Base-by-base conservation (phyloP, 2,797 vertebrate genomes). In the Cossypha heuglini region DNA sequence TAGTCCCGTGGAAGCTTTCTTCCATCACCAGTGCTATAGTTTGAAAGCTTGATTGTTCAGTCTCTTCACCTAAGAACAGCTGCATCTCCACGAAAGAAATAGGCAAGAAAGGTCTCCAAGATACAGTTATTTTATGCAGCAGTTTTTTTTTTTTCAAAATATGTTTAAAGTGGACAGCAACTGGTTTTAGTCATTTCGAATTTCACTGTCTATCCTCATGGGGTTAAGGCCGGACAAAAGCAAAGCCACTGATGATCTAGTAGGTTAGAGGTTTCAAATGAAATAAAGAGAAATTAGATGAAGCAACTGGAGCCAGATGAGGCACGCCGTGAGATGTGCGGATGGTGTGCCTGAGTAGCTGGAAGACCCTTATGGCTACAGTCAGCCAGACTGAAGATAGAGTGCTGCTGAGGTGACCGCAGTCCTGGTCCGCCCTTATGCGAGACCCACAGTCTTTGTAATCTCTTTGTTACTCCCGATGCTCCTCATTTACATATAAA, bases 1-100 rank as follows among this genome's bases (percentile, higher is more conserved):
- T 57, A 38, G 24, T 69, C 37, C 28, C 45, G 16, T 21, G 29
- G 37, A 76, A 57, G 55, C 24, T 38, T 67, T 69, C 43, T 66
- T 51, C 28, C 45, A 26, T 77, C 11, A 28, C 13, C 11, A n/a
- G 0, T 0, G 1, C 48, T 59, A 1, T 26, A 46, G 31, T 62
- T 79, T 37, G 40, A 76, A 79, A 79, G 40, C 16, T n/a, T 82
- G 43, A 6, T 42, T 69, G 6, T 64, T 66, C 37, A 40, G 31
- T 52, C 28, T 10, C 12, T 61, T 69, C 37, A 59, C 21, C 35
- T 84, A 11, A 31, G 14, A 55, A 37, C 16, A 49, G 33, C 43
- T 79, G 17, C 21, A 76, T 85, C 25, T 58, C 46, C 49, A 37
- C 0, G 0, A 69, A 48, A 43, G 26, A 72, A 81, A 66, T 9